Conservation (phyloP, 2,113 vertebrate species). For the Poicephalus gulielmi region DNA sequence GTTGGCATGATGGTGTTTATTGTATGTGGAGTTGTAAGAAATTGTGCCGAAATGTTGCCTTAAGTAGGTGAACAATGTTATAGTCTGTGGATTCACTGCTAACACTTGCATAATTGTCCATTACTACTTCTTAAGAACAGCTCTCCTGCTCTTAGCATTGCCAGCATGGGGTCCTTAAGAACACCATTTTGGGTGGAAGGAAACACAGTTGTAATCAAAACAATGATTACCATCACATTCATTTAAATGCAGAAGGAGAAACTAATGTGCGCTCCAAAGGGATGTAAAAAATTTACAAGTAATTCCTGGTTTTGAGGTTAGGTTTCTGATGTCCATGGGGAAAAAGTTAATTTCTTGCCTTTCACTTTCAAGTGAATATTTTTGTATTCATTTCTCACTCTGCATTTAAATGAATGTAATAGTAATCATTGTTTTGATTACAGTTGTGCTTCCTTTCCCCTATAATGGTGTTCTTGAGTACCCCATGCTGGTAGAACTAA, state of each 20-base stretch:
- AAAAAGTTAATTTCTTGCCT: conserved; percentile 71
- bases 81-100: not conserved
- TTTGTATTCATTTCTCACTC: conserved; percentile 67
- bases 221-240: conserved; percentile 67
- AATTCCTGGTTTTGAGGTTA: conserved; percentile 62
- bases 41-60: not conserved
- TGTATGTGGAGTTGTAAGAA: not conserved
- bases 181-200: conserved; percentile 65
- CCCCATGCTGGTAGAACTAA: conserved; percentile 60
- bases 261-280: conserved; percentile 59
- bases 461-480: conserved; percentile 66
- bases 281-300: conserved; percentile 49
- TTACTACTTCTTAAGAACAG: conserved; percentile 63
- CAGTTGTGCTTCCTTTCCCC: conserved; percentile 63
- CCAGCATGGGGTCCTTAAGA: conserved; percentile 69
- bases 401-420: conserved; percentile 69
- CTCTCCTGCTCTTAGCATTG: conserved; percentile 50
- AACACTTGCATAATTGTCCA: conserved; percentile 52
- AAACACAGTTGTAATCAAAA: conserved; percentile 70
- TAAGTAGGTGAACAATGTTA: conserved; percentile 6
- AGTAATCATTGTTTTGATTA: conserved; percentile 69
- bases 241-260: conserved; percentile 67
- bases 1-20: not conserved
- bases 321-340: conserved; percentile 69
- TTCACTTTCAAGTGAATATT: conserved; percentile 67